Evolutionary conservation across 1,140 invertebrate genomes (phyloP).

Genomic region (Aplysia californica): DNA sequence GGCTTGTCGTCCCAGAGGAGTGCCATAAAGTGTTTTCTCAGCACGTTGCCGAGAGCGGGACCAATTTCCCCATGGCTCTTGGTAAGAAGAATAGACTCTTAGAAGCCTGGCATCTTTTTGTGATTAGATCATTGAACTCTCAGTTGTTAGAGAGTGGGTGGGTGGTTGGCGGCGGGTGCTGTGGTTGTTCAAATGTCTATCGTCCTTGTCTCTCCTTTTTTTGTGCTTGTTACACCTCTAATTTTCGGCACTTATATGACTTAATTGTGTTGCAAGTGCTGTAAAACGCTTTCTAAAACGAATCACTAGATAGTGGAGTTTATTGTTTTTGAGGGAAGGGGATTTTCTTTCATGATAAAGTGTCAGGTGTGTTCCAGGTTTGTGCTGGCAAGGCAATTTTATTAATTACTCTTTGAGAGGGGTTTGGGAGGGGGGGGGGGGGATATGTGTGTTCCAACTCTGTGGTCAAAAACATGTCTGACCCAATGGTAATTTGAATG

Average conservation of each 20-base stretch:
- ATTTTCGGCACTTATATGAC: not conserved
- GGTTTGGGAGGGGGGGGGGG: too few relatives aligned
- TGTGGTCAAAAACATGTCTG: too few relatives aligned
- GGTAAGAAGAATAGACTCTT: not conserved
- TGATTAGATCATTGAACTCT: not conserved
- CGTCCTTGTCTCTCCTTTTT: too few relatives aligned
- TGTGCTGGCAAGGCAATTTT: too few relatives aligned
- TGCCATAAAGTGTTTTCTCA: not conserved
- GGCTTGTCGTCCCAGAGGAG: conserved; percentile 24
- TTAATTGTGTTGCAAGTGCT: not conserved
- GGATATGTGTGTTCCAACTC: too few relatives aligned
- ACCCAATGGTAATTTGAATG: too few relatives aligned
- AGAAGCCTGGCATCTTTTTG: not conserved
- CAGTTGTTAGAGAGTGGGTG: too few relatives aligned
- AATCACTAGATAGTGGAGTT: not conserved
- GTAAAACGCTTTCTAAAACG: too few relatives aligned
- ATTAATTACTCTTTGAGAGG: too few relatives aligned
- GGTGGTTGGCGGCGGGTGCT: too few relatives aligned
- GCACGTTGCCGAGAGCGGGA: not conserved
- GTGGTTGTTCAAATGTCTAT: too few relatives aligned
- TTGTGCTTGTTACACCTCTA: not conserved
- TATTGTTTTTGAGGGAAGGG: not conserved
- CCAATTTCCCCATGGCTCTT: conserved; percentile 9
- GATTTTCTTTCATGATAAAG: not conserved
- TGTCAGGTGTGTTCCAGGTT: too few relatives aligned